These are phyloP conservation scores for Phortica okadai DNA, from an alignment of 2,888 invertebrate species.

Conservation along the genomic window DNA sequence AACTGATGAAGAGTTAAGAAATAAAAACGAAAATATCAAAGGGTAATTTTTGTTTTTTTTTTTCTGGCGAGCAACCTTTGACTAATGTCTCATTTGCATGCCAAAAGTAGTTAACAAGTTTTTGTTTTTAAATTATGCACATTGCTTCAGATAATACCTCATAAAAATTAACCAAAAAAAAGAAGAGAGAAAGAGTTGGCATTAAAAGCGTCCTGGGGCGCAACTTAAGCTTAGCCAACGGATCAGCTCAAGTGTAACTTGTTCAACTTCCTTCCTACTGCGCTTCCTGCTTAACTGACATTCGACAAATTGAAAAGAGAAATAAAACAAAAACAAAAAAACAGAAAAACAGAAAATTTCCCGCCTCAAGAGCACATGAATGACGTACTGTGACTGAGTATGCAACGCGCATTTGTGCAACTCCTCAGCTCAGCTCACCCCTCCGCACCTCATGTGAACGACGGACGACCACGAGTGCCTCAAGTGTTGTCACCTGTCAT, in stretches of 20 bases:
- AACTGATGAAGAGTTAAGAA: slow-evolving; percentile 46
- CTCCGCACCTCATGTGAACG: slow-evolving; percentile 44
- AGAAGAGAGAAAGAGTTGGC: no score
- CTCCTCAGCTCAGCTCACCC: slow-evolving; percentile 33
- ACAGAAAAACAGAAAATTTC: background rate
- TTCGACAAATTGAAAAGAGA: background rate
- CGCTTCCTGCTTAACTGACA: background rate
- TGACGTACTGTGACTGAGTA: slow-evolving; percentile 20
- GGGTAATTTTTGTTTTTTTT: no score
- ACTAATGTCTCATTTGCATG: slow-evolving; percentile 72
- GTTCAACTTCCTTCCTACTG: background rate
- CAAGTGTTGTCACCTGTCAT: slow-evolving; percentile 71
- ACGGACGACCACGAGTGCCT: slow-evolving; percentile 45
- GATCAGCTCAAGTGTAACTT: slow-evolving; percentile 10
- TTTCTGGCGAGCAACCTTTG: slow-evolving; percentile 63
- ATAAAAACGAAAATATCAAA: background rate
- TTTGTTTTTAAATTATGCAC: slow-evolving; percentile 36
- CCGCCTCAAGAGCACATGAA: background rate
- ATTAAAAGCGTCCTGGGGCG: background rate
- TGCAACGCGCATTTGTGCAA: slow-evolving; percentile 9
- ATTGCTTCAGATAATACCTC: slow-evolving; percentile 15
- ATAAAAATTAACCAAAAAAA: slow-evolving; percentile 4
- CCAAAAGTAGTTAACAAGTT: slow-evolving; percentile 71
- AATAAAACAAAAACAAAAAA: slow-evolving; percentile 5
- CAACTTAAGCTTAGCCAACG: slow-evolving; percentile 14